phyloP scores from a whole-genome alignment of 2,797 vertebrate species.

The Benthosema pterotum region DNA sequence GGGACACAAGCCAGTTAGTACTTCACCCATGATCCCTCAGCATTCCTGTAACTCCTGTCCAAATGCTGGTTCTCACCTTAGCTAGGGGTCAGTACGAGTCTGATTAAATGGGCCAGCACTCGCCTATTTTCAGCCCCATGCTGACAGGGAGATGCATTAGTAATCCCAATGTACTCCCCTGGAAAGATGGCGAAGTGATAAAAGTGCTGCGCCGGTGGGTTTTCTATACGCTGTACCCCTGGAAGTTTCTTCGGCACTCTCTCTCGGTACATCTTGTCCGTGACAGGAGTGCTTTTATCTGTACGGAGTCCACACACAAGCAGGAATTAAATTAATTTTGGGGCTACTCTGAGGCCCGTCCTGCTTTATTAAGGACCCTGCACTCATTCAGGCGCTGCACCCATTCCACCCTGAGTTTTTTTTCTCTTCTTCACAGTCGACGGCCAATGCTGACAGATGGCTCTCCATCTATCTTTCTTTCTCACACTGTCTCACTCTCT shows the following conservation, averaged over 20 bases:
- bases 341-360: constrained; percentile 31
- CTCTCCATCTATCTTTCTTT: constrained; percentile 23
- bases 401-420: constrained; percentile 14
- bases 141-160: constrained; percentile 78
- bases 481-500: neutral
- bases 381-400: constrained; percentile 33
- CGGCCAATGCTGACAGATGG: constrained; percentile 60
- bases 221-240: constrained; percentile 53
- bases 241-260: constrained; percentile 59
- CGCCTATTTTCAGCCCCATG: constrained; percentile 74
- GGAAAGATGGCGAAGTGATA: constrained; percentile 59
- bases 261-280: constrained; percentile 52
- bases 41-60: constrained; percentile 57
- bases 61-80: constrained; percentile 70
- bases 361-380: constrained; percentile 37
- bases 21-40: constrained; percentile 27
- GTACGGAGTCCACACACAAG: constrained; percentile 28
- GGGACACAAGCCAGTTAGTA: constrained; percentile 6
- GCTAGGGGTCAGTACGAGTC: constrained; percentile 71
- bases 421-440: constrained; percentile 23
- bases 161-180: constrained; percentile 69
- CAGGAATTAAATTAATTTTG: constrained; percentile 47
- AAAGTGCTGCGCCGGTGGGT: constrained; percentile 71
- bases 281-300: constrained; percentile 59
- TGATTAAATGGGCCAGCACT: constrained; percentile 77